These are phyloP conservation scores for Chrysochloris asiatica DNA, from an alignment of 2,113 vertebrate species.

Conservation along the genomic window DNA sequence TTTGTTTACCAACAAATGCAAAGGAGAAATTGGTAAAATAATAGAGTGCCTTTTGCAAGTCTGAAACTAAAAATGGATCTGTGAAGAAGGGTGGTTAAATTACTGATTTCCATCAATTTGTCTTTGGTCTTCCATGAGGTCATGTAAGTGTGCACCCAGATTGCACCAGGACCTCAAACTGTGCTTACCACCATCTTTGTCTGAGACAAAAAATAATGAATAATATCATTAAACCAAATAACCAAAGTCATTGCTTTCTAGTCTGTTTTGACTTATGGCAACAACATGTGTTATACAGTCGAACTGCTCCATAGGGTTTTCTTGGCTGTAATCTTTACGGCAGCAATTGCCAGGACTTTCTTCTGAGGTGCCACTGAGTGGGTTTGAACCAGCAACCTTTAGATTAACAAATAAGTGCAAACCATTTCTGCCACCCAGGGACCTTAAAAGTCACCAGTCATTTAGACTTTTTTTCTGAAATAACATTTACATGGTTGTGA, in stretches of 20 bases:
- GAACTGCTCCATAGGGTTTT: neutral
- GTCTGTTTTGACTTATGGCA: neutral
- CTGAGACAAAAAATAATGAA: neutral
- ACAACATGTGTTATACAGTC: too few species aligned
- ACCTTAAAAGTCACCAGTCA: neutral
- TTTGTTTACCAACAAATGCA: neutral
- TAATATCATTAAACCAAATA: neutral
- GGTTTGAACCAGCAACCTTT: neutral
- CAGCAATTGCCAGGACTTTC: neutral
- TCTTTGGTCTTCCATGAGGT: too few species aligned
- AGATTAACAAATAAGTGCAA: neutral
- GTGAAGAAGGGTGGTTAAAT: neutral
- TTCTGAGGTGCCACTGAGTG: neutral
- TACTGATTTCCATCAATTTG: neutral
- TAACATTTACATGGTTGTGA: neutral
- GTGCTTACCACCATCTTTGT: neutral
- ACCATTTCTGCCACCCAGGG: neutral
- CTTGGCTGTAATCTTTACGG: neutral
- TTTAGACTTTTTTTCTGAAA: neutral
- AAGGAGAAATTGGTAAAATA: constrained; percentile 27
- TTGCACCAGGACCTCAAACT: neutral
- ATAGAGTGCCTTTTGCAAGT: neutral
- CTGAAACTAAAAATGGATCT: neutral
- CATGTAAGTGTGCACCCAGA: neutral
- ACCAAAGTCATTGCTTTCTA: neutral